A percentile compares a stretch with the other conserved stretches of the same genome.
Conservation (phyloP, 2,797 vertebrate genomes). For the Ctenosaura bakeri region DNA sequence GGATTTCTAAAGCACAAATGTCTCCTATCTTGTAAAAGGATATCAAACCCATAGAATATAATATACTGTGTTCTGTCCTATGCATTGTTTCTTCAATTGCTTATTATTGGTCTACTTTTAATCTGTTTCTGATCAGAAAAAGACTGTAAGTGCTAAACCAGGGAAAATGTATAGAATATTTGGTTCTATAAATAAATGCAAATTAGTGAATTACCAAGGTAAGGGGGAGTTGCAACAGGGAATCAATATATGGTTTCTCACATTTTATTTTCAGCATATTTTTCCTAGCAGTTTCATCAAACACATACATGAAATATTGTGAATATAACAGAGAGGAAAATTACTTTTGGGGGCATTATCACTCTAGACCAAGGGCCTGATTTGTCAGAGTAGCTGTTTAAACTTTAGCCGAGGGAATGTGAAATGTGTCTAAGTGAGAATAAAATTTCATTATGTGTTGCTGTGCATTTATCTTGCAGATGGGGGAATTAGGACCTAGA, state of each 20-base stretch:
- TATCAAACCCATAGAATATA: slow-evolving; percentile 7
- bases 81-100: not conserved
- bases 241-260: not conserved
- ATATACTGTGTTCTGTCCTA: fast-evolving
- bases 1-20: slow-evolving; percentile 9
- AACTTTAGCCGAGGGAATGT: not conserved
- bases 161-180: not conserved
- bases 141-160: not conserved
- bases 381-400: slow-evolving; percentile 6
- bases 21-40: not conserved
- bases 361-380: not conserved
- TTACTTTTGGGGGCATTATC: slow-evolving; percentile 9
- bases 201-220: not conserved
- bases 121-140: not conserved
- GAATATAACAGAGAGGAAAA: not conserved
- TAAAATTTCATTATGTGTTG: slow-evolving; percentile 14
- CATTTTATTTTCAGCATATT: not conserved
- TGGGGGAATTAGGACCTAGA: slow-evolving; percentile 15
- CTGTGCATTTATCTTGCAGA: slow-evolving; percentile 3
- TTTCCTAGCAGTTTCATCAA: not conserved
- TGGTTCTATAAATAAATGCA: not conserved
- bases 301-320: not conserved
- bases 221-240: not conserved
- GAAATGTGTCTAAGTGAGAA: not conserved
- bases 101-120: not conserved